A percentile compares a stretch with the other conserved stretches of the same genome.
phyloP scores from a whole-genome alignment of 1,140 invertebrate species.

The Achroia grisella region DNA sequence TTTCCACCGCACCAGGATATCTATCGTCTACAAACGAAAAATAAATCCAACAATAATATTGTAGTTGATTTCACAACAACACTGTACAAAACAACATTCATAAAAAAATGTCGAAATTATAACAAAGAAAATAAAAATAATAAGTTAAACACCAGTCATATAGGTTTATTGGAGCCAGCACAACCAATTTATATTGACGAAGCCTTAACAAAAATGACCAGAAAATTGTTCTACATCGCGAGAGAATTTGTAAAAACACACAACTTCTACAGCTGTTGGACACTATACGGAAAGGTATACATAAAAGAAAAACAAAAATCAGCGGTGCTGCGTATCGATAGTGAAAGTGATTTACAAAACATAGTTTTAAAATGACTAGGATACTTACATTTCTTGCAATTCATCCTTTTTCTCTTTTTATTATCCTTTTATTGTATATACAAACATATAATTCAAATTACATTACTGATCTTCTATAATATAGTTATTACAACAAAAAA shows the following conservation, averaged over 20 bases:
- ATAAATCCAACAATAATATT: slow-evolving; percentile 3
- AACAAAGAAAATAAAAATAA: slow-evolving; percentile 2
- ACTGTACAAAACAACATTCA: not conserved
- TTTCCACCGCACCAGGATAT: slow-evolving; percentile 3
- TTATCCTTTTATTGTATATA: not conserved
- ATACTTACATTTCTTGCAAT: not conserved
- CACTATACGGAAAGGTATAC: slow-evolving; percentile 5
- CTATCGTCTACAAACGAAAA: slow-evolving; percentile 8
- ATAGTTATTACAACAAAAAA: not conserved
- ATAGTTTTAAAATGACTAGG: slow-evolving; percentile 2
- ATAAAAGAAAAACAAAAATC: slow-evolving; percentile 3
- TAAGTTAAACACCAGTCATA: slow-evolving; percentile 1
- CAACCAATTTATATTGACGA: not conserved
- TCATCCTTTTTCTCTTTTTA: not conserved
- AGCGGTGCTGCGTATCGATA: slow-evolving; percentile 1
- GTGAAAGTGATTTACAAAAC: not conserved
- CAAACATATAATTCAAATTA: not conserved
- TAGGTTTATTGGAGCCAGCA: not conserved
- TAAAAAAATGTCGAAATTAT: no score
- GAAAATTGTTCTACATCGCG: not conserved
- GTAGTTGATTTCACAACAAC: slow-evolving; percentile 6
- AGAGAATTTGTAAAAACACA: slow-evolving; percentile 1
- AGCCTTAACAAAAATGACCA: not conserved
- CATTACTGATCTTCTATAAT: not conserved
- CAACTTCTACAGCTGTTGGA: slow-evolving; percentile 4